These are phyloP conservation scores for Carlito syrichta DNA, from an alignment of 2,113 vertebrate species.

Conservation along the genomic window DNA sequence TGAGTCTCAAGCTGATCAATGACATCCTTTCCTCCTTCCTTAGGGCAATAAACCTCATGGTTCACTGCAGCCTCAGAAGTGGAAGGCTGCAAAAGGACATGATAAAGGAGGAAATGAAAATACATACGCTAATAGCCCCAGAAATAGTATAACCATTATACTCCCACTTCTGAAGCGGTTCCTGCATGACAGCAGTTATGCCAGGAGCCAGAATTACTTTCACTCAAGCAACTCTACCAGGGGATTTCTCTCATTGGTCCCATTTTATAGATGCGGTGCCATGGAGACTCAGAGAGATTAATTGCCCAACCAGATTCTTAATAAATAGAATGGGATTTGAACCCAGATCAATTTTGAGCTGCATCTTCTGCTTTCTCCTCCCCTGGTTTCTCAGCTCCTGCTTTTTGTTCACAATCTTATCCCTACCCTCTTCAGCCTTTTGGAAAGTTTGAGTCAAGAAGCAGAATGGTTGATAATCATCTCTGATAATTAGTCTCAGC, in stretches of 20 bases:
- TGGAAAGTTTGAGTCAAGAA: not conserved
- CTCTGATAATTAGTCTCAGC: not conserved
- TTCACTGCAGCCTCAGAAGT: not conserved
- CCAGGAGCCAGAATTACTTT: not conserved
- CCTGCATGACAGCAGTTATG: not conserved
- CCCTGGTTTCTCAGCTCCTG: not conserved
- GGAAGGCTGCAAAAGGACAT: not conserved
- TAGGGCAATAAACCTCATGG: not conserved
- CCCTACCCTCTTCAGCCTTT: not conserved
- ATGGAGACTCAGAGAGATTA: not conserved
- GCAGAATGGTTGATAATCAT: not conserved
- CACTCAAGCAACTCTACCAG: not conserved
- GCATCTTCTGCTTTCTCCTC: not conserved
- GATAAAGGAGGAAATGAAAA: not conserved
- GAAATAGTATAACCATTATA: fast-evolving
- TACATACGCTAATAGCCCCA: not conserved
- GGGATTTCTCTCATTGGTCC: not conserved
- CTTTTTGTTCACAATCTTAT: not conserved
- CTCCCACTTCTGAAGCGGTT: not conserved
- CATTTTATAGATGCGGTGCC: not conserved
- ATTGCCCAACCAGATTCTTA: not conserved
- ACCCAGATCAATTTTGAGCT: not conserved
- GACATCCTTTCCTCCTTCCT: not conserved
- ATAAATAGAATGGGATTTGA: not conserved
- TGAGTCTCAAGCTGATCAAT: not conserved